phyloP scores from a whole-genome alignment of 2,113 vertebrate genomes.

The Hassar affinis region DNA sequence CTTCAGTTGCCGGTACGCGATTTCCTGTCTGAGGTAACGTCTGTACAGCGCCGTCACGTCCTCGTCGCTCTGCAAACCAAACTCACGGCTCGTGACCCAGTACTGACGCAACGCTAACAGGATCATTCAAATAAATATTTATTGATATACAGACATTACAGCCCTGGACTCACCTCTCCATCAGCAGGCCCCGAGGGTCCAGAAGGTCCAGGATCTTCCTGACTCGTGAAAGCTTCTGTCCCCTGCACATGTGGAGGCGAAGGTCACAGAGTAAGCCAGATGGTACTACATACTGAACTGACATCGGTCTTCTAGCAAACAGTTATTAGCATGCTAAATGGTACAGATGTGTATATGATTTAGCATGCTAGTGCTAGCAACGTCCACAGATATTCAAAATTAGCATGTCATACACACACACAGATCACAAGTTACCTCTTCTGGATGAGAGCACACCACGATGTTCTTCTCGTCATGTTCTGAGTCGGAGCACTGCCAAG shows the following conservation, averaged over 20 bases:
- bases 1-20: constrained; percentile 52
- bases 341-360: neutral
- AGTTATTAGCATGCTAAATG: neutral
- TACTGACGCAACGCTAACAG: neutral
- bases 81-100: neutral
- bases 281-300: neutral
- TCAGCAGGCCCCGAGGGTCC: neutral
- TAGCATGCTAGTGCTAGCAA: neutral
- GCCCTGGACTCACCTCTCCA: neutral
- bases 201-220: constrained; percentile 28
- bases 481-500: constrained; percentile 10
- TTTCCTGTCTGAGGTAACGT: constrained; percentile 53
- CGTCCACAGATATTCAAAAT: neutral
- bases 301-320: neutral
- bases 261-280: neutral
- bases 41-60: constrained; percentile 49
- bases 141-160: too few species aligned
- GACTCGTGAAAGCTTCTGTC: neutral
- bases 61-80: constrained; percentile 41
- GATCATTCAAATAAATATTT: neutral
- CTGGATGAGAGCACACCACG: constrained; percentile 28
- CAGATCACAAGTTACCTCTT: constrained; percentile 26
- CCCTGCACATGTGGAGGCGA: neutral
- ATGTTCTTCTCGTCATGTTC: constrained; percentile 37
- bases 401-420: neutral